These are phyloP conservation scores for Sporophila hypoxantha DNA, from an alignment of 2,113 vertebrate genomes.

Conservation along the genomic window DNA sequence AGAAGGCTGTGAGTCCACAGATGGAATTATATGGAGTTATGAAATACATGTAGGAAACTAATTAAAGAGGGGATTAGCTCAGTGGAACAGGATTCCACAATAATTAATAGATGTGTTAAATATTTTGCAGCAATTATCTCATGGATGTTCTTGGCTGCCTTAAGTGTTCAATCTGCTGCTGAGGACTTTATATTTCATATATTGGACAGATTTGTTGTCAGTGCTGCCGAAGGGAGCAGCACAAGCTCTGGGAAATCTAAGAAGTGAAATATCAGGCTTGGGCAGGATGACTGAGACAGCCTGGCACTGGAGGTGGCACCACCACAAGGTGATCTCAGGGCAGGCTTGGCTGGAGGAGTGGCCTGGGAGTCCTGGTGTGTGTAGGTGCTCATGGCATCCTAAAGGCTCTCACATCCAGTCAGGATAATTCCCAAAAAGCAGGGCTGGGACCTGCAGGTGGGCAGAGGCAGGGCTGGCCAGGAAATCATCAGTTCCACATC, in stretches of 20 bases:
- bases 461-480: background rate
- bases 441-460: background rate
- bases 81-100: conserved; percentile 12
- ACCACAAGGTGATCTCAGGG: background rate
- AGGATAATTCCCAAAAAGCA: background rate
- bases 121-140: background rate
- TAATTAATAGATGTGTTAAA: conserved; percentile 29
- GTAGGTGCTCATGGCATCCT: fast-evolving
- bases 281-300: background rate
- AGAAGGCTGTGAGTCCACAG: background rate
- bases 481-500: background rate
- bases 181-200: background rate
- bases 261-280: background rate
- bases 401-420: fast-evolving
- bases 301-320: background rate
- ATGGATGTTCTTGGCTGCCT: background rate
- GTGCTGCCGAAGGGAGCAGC: background rate
- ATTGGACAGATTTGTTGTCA: background rate
- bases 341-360: background rate
- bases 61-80: conserved; percentile 25
- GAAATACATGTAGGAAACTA: conserved; percentile 4
- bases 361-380: background rate
- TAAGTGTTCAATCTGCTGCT: background rate
- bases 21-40: background rate
- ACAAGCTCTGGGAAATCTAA: background rate